phyloP scores from a whole-genome alignment of 1,140 invertebrate species.

The Leptestheria dahalacensis region DNA sequence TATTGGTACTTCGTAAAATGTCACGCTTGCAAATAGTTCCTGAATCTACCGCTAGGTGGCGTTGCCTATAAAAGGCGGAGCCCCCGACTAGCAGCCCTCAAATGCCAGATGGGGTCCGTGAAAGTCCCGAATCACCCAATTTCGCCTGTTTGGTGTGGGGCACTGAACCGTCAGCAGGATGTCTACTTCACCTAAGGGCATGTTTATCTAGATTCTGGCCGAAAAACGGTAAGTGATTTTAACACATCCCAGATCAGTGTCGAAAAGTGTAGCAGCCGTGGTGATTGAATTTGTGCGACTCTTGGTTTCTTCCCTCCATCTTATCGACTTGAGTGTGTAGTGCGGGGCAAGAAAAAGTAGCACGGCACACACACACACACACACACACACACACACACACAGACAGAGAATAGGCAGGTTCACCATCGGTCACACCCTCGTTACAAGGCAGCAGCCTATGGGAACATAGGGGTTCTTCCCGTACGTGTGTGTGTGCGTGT shows the following conservation, averaged over 20 bases:
- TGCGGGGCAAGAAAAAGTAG: too few species aligned
- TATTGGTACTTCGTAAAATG: background rate
- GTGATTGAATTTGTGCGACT: background rate
- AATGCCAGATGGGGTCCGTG: background rate
- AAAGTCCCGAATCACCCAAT: background rate
- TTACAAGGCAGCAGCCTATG: background rate
- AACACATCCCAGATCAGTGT: too few species aligned
- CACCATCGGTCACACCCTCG: background rate
- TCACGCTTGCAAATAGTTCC: background rate
- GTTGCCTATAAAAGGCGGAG: too few species aligned
- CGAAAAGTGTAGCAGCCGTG: too few species aligned
- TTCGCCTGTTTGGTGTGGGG: background rate
- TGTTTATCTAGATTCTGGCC: background rate
- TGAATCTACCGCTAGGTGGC: background rate
- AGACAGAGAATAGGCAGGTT: background rate
- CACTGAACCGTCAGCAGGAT: background rate
- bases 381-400: too few species aligned
- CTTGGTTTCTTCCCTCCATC: background rate
- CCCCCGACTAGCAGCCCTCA: conserved; percentile 4
- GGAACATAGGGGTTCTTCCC: background rate
- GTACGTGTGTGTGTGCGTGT: background rate
- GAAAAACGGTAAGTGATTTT: background rate
- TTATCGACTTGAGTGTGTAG: too few species aligned
- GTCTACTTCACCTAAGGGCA: background rate
- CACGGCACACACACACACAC: too few species aligned